A percentile compares a stretch with the other conserved stretches of the same genome.
Evolutionary conservation across 2,113 vertebrate genomes (phyloP).

Genomic region (Misgurnus mizolepis): DNA sequence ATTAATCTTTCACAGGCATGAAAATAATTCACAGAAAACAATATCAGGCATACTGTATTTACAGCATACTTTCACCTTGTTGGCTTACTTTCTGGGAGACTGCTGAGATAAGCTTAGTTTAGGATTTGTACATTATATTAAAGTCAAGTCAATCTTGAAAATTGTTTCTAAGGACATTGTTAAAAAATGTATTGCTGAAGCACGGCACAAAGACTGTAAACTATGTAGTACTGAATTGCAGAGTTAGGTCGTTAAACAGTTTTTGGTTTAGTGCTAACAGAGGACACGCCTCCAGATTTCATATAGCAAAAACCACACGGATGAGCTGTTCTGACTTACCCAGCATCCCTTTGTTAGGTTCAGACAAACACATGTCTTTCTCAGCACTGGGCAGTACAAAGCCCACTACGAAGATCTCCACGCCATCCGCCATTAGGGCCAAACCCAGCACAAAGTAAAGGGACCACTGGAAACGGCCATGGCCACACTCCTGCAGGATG

Average conservation of each 20-base stretch:
- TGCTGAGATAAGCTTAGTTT: too few species aligned
- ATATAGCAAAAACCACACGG: background rate
- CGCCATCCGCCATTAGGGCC: conserved; percentile 95
- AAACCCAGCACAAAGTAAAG: conserved; percentile 95
- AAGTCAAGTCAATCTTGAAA: too few species aligned
- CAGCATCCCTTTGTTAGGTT: conserved; percentile 98
- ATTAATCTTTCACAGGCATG: background rate
- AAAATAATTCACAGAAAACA: conserved; percentile 16
- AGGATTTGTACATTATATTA: too few species aligned
- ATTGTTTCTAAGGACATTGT: too few species aligned
- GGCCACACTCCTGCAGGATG: conserved; percentile 95
- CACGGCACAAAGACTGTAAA: too few species aligned
- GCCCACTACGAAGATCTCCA: conserved; percentile 96
- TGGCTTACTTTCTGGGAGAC: too few species aligned
- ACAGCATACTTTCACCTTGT: too few species aligned
- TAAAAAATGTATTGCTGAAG: too few species aligned
- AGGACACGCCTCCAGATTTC: too few species aligned
- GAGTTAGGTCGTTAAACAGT: too few species aligned
- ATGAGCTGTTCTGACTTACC: conserved; percentile 76
- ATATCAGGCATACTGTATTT: background rate
- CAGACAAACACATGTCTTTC: conserved; percentile 97
- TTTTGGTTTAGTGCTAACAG: too few species aligned
- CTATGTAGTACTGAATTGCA: too few species aligned
- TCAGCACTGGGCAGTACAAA: conserved; percentile 95
- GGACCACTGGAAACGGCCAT: conserved; percentile 96